Conservation (phyloP, 2,113 vertebrate species). For the Callospermophilus lateralis region DNA sequence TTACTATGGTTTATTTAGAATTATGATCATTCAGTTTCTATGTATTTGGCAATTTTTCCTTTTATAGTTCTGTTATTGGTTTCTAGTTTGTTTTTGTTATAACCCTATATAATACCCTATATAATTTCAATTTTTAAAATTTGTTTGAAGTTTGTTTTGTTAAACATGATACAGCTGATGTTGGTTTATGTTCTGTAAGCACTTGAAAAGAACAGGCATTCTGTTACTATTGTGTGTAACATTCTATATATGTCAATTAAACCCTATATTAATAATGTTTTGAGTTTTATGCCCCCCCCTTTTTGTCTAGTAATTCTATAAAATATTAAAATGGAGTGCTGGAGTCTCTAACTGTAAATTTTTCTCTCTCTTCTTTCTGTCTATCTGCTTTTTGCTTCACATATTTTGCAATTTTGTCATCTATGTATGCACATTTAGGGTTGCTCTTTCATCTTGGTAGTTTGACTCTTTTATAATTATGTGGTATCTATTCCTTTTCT, state of each 20-base stretch:
- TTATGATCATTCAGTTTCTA: neutral
- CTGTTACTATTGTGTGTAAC: neutral
- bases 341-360: neutral
- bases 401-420: neutral
- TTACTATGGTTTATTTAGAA: neutral
- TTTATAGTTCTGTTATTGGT: neutral
- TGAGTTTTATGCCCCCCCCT: neutral
- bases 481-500: neutral
- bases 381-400: neutral
- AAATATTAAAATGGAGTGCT: neutral
- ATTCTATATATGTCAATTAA: neutral
- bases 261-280: neutral
- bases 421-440: neutral
- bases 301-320: neutral
- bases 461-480: neutral
- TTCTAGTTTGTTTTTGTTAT: neutral
- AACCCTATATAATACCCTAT: neutral
- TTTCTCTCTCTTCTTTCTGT: neutral
- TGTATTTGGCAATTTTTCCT: neutral
- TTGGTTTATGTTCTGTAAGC: neutral
- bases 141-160: neutral
- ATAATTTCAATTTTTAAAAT: neutral
- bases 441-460: neutral
- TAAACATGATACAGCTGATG: neutral
- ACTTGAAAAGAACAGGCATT: neutral